Evolutionary conservation across 2,888 invertebrate genomes (phyloP).

Genomic region (Melieria omissa): DNA sequence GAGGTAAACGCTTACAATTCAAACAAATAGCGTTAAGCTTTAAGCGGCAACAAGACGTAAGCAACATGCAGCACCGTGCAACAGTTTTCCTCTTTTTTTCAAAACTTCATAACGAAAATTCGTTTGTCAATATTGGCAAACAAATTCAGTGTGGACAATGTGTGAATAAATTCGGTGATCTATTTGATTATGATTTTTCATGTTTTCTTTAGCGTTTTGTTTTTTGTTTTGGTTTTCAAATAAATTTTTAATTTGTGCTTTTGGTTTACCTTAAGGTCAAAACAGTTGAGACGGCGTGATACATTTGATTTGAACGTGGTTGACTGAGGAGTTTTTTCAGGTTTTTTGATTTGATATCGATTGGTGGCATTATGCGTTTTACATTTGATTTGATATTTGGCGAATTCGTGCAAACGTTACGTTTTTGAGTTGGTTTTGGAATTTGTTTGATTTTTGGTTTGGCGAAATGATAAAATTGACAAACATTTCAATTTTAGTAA

Average conservation of each 20-base stretch:
- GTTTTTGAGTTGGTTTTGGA: too few relatives aligned
- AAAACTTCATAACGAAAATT: too few relatives aligned
- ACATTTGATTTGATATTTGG: constrained; percentile 1
- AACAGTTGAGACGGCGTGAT: constrained; percentile 94
- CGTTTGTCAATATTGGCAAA: background rate
- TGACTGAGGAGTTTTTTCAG: constrained; percentile 44
- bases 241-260: constrained; percentile 14
- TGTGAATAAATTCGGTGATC: background rate
- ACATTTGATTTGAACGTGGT: constrained; percentile 83
- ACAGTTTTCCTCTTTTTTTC: too few relatives aligned
- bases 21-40: too few relatives aligned
- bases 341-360: constrained; percentile 20
- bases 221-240: background rate
- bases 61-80: too few relatives aligned
- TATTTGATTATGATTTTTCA: background rate
- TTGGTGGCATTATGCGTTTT: constrained; percentile 16
- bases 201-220: constrained; percentile 5
- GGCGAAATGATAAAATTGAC: too few relatives aligned
- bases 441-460: too few relatives aligned
- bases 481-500: too few relatives aligned
- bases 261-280: constrained; percentile 87
- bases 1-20: too few relatives aligned
- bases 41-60: too few relatives aligned
- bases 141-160: background rate
- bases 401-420: too few relatives aligned